These are phyloP conservation scores for Ceratina japonica DNA, from an alignment of 1,140 invertebrate genomes.

Conservation along the genomic window DNA sequence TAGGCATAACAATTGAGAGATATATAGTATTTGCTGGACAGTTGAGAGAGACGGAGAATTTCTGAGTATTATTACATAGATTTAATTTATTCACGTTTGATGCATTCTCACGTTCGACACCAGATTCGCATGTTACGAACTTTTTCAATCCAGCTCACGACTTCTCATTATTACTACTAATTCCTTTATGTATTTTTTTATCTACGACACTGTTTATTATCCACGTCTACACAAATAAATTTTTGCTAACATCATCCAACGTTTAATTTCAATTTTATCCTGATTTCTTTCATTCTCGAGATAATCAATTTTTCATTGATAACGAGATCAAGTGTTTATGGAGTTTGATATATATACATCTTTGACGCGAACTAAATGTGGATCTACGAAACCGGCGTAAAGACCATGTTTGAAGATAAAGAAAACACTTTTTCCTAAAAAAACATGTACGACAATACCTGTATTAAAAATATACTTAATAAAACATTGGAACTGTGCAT, in stretches of 20 bases:
- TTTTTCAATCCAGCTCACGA: background rate
- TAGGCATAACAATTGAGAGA: background rate
- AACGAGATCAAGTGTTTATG: no score
- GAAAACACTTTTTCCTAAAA: no score
- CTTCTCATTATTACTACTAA: conserved; percentile 1
- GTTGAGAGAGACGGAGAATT: background rate
- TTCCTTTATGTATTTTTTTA: conserved; percentile 3
- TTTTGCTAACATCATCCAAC: background rate
- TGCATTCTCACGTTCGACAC: background rate
- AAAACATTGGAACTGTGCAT: no score
- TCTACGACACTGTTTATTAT: conserved; percentile 17
- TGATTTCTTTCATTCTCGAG: background rate
- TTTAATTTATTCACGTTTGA: background rate
- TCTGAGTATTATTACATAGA: background rate
- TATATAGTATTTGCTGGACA: conserved; percentile 13
- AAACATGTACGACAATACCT: no score
- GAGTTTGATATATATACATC: no score
- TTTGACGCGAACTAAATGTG: conserved; percentile 24
- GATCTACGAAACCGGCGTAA: conserved; percentile 33
- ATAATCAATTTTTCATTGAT: background rate
- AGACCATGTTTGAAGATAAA: no score
- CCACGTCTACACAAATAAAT: background rate
- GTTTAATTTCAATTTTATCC: background rate
- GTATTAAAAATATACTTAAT: no score
- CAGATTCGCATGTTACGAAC: background rate